Evolutionary conservation across 2,797 vertebrate species (phyloP), one percentile per base, ranked within the genome.

Genomic region (Sebastes minor): DNA sequence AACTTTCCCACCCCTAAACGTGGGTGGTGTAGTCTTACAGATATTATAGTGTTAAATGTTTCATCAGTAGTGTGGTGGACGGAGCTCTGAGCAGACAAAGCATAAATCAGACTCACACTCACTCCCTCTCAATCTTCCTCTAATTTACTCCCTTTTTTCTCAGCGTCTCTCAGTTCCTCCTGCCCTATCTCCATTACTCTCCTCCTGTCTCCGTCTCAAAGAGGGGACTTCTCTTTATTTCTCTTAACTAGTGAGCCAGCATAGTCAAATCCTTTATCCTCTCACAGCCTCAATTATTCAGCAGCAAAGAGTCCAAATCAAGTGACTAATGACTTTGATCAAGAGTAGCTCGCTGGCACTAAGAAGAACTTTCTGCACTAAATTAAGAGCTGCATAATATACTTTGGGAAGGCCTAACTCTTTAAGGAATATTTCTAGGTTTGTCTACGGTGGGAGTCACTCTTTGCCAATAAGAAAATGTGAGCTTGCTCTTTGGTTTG

Each of bases 291-390:
- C 92, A 92, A 94, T 94, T 94, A 94, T 94, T 94, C 92, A 95
- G 89, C 79, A 91, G 91, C 90, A 85, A 86, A 89, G 90, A 91
- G 86, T 87, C 90, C 88, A 90, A 93, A 93, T 93, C 88, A 89
- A 93, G 91, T 92, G 91, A 92, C 92, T 93, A 94, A 94, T 94
- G 92, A 90, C 92, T 94, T 92, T 94, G 93, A 94, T 91, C 91
- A 93, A 71, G 90, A 93, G 94, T 71, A 86, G 90, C 91, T 87
- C 69, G 71, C 88, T 90, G 93, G 90, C 89, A 86, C 87, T 30
- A 38, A 71, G 87, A 81, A 89, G 75, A 92, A 92, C 85, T 89
- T 88, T 81, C 82, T 80, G 83, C 91, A 87, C 90, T 94, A 87
- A 92, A 92, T 92, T 86, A 94, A 88, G 81, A 76, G 89, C 84